Conservation (phyloP, 2,797 vertebrate species). For the Epinephelus malabaricus region DNA sequence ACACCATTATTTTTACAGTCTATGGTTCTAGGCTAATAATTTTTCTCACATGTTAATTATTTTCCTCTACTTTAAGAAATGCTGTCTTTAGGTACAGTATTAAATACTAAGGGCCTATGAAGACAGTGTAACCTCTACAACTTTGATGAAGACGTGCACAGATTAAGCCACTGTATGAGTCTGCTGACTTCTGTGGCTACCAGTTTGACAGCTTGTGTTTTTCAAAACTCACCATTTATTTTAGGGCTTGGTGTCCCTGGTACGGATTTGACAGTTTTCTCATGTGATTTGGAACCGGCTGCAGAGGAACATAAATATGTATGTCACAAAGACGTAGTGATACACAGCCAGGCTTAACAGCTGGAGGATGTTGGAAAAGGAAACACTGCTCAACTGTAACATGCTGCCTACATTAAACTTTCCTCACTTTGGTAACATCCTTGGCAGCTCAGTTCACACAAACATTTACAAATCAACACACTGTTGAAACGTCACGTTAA, state of each 20-base stretch:
- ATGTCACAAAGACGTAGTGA: constrained; percentile 58
- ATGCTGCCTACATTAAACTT: constrained; percentile 31
- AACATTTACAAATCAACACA: constrained; percentile 38
- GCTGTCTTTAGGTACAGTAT: neutral
- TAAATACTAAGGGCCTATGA: neutral
- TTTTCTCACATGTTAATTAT: neutral
- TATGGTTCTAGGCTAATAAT: no score
- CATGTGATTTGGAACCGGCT: constrained; percentile 95
- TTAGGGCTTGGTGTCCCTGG: constrained; percentile 94
- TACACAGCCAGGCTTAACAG: constrained; percentile 49
- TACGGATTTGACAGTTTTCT: constrained; percentile 91
- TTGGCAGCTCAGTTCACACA: constrained; percentile 8
- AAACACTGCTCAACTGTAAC: constrained; percentile 49
- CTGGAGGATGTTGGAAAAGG: constrained; percentile 36
- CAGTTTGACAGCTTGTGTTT: constrained; percentile 27
- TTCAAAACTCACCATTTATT: constrained; percentile 90
- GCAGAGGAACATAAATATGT: constrained; percentile 76
- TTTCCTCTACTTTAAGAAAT: neutral
- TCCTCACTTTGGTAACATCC: constrained; percentile 24
- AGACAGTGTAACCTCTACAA: neutral
- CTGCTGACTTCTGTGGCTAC: constrained; percentile 9
- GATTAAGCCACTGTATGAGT: neutral
- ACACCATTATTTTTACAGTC: no score
- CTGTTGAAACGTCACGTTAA: neutral
- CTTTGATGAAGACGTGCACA: neutral